Conservation (phyloP, 2,888 invertebrate genomes). For the Eupeodes luniger region DNA sequence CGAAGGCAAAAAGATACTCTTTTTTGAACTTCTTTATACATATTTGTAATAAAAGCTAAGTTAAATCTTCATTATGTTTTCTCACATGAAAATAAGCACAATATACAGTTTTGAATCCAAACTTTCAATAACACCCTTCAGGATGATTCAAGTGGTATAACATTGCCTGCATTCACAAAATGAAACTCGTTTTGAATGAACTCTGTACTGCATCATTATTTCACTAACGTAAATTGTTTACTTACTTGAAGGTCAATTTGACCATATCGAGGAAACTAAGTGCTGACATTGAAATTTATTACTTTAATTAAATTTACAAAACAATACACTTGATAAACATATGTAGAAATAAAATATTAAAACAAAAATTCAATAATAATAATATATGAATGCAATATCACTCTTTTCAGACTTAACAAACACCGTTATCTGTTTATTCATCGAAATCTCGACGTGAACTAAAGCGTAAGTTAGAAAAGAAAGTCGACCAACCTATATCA, state of each 20-base stretch:
- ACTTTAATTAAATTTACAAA: not conserved
- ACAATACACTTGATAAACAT: not conserved
- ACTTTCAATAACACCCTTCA: too few species aligned
- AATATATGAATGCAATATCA: not conserved
- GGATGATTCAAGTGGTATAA: too few species aligned
- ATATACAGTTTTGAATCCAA: too few species aligned
- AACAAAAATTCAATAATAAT: not conserved
- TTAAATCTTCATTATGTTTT: too few species aligned
- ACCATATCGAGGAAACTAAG: conserved; percentile 56
- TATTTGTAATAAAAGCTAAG: too few species aligned
- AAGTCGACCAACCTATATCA: conserved; percentile 5
- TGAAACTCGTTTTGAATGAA: too few species aligned
- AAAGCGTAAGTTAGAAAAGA: conserved; percentile 16
- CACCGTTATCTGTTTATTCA: not conserved
- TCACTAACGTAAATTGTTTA: not conserved
- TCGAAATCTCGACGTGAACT: conserved; percentile 20
- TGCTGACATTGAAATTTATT: conserved; percentile 25
- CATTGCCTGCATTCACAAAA: too few species aligned
- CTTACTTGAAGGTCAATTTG: conserved; percentile 64
- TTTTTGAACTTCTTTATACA: too few species aligned
- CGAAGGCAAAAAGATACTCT: too few species aligned
- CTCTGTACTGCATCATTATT: too few species aligned
- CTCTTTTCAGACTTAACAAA: not conserved
- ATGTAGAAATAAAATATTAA: not conserved
- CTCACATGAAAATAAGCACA: too few species aligned